Conservation (phyloP, 2,888 invertebrate genomes). For the Eremobia ochroleuca region DNA sequence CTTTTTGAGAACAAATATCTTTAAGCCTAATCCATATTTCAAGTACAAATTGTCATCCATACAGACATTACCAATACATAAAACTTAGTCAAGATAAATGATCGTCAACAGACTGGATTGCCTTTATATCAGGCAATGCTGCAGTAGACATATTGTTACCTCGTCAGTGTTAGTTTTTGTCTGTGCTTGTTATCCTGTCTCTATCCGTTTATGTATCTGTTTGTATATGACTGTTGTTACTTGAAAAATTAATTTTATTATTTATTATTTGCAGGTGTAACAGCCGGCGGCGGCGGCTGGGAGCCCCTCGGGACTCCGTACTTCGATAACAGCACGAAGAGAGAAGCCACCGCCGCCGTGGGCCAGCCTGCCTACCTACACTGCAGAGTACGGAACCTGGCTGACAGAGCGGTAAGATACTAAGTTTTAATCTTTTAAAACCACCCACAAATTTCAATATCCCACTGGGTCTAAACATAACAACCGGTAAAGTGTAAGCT, state of each 20-base stretch:
- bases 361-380: conserved; percentile 96
- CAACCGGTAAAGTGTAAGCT: too few relatives aligned
- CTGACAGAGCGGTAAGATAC: conserved; percentile 96
- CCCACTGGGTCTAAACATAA: too few relatives aligned
- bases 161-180: too few relatives aligned
- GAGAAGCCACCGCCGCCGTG: conserved; percentile 96
- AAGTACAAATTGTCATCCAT: not conserved
- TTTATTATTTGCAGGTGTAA: conserved; percentile 85
- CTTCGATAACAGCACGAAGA: conserved; percentile 96
- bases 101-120: too few relatives aligned
- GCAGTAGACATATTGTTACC: too few relatives aligned
- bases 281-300: conserved; percentile 90
- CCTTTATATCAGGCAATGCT: too few relatives aligned
- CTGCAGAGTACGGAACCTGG: conserved; percentile 96
- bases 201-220: too few relatives aligned
- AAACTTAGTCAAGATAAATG: conserved; percentile 13
- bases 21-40: conserved; percentile 4
- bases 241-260: too few relatives aligned
- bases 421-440: not conserved
- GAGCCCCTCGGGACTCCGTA: conserved; percentile 96
- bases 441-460: too few relatives aligned
- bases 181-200: too few relatives aligned
- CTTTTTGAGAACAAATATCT: not conserved
- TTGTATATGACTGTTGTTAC: too few relatives aligned
- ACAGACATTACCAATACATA: not conserved